Base-by-base conservation (phyloP, 2,888 invertebrate genomes). In the Matsumyia berberina region DNA sequence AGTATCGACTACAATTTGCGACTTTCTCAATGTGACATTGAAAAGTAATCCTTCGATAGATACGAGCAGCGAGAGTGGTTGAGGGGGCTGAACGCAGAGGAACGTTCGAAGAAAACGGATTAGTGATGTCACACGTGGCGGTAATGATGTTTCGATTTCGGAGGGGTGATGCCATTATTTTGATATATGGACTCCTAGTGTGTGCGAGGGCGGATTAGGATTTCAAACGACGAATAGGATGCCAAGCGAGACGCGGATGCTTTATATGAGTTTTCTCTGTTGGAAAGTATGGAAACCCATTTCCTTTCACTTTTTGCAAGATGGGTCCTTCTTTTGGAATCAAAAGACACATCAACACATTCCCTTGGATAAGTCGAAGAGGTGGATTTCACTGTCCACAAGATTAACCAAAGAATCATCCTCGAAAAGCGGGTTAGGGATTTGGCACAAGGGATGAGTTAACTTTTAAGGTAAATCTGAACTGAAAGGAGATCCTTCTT, bases 161-260 rank as follows among this genome's bases (percentile, higher is more conserved):
- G 70, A 78, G 86, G 87, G 86, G 86, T 87, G 87, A 87, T 87
- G 83, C 79, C 86, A 87, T 87, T 87, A 87, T 86, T 81, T 76
- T 87, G 83, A 83, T 83, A 83, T 79, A 83, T 80, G 31, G 60
- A 35, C 51, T 15, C 29, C 62, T 31, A 69, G 37, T 15, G 33
- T 15, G 33, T n/a, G 44, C 33, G 76, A 24, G 76, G 33, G 19
- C 19, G 69, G 24, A 46, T 15, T 12, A 51, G n/a, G 37, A 24
- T 35, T 35, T 46, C 8, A 7, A 39, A 42, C 35, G 42, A 24
- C 37, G 24, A 11, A 11, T 37, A 37, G 44, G 35, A 9, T 11
- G 19, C n/a, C 19, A 11, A n/a, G 19, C 29, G 33, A 19, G 39
- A 35, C 55, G 46, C 53, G 35, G 49, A 31, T 64, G 64, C 8